Evolutionary conservation across 2,797 vertebrate species (phyloP), one percentile per base, ranked within the genome.

Genomic region (Carduelis carduelis): DNA sequence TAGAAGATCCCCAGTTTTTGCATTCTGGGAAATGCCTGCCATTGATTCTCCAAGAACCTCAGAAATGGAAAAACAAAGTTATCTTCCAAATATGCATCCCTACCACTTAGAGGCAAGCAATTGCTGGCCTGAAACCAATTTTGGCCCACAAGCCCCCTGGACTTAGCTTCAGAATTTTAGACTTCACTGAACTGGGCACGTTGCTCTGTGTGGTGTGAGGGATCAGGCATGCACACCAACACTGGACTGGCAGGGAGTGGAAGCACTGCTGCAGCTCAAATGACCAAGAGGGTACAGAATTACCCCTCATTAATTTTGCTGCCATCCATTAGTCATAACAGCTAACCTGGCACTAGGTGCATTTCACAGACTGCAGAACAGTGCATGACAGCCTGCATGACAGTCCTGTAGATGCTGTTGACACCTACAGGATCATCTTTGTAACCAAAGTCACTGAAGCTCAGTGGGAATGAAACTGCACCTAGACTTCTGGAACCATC

Each of bases 21-120:
- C 99, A 84, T 99, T 99, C 96, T 99, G 99, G 16, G 99, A 99
- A 97, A 99, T 99, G 43, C 99, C 99, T 0, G 99, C 99, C 99
- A 99, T 99, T 0, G 99, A 99, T 97, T 99, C 99, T 12, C 99
- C 99, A 5, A 99, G 98, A 87, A 99, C 98, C 99, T 99, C 93
- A 65, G 69, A 93, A 93, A 91, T 57, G 24, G 78, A 78, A 89
- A 83, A 46, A n/a, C 6, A 83, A 63, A 52, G 56, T 53, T 75
- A 87, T 9, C 16, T 41, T 81, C 19, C 41, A 32, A 55, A 50
- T 28, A 53, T 11, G 46, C 44, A 70, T 46, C 53, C 28, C n/a
- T 63, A 19, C 15, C 21, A 50, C 21, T 44, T 15, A 20, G 65
- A 80, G 32, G 11, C 37, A 91, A 89, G 39, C 10, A 50, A 72